Evolutionary conservation across 1,140 invertebrate genomes (phyloP).

Genomic region (Theocolax elegans): DNA sequence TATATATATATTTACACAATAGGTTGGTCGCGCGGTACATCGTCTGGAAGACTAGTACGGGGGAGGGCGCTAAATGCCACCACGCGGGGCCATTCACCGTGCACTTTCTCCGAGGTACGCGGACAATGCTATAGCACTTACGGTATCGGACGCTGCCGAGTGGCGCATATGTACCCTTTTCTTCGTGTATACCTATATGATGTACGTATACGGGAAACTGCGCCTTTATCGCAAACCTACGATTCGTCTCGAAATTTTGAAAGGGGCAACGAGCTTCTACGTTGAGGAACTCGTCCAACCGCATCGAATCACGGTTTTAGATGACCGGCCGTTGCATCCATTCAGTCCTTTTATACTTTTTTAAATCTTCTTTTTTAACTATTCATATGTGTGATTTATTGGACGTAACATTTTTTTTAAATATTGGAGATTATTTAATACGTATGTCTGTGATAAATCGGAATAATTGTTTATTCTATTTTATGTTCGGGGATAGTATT

Average conservation of each 20-base stretch:
- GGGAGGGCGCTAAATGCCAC: conserved; percentile 64
- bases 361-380: too few species aligned
- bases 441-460: too few species aligned
- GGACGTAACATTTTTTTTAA: too few species aligned
- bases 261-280: background rate
- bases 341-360: too few species aligned
- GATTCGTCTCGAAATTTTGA: conserved; percentile 24
- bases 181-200: background rate
- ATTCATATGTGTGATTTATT: too few species aligned
- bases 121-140: conserved; percentile 15
- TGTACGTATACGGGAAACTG: background rate
- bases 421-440: too few species aligned
- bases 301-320: conserved; percentile 24
- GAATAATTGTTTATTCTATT: too few species aligned
- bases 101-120: conserved; percentile 45
- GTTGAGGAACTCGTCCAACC: background rate
- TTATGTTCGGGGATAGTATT: too few species aligned
- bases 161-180: conserved; percentile 8
- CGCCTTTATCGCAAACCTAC: conserved; percentile 20
- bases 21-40: conserved; percentile 59
- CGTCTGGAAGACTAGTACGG: too few species aligned
- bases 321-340: background rate
- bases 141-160: background rate
- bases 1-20: conserved; percentile 68
- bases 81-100: conserved; percentile 55